Conservation (phyloP, 2,797 vertebrate species). For the Tolypeutes matacus region DNA sequence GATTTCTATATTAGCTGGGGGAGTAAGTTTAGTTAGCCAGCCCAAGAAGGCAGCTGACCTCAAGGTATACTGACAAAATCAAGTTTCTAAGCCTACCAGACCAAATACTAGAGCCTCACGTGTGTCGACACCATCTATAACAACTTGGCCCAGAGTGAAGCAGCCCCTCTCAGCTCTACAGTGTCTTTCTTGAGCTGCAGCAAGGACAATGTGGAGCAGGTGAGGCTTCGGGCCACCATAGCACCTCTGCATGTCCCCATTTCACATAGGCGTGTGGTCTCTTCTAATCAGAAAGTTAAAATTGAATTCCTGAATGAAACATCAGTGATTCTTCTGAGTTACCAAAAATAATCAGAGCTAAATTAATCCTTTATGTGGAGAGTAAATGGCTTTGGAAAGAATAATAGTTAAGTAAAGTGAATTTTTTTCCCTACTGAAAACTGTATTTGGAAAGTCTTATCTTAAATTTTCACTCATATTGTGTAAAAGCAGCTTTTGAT, state of each 20-base stretch:
- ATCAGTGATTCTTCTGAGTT: conserved; percentile 11
- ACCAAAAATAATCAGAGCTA: background rate
- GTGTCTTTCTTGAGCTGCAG: background rate
- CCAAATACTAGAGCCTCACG: background rate
- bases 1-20: background rate
- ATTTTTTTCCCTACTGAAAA: background rate
- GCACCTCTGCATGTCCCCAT: background rate
- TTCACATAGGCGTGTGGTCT: too few species aligned
- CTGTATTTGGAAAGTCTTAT: background rate
- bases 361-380: background rate
- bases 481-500: conserved; percentile 63
- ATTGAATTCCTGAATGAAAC: background rate
- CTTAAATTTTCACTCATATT: background rate
- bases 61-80: background rate
- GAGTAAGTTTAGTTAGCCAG: background rate
- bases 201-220: background rate
- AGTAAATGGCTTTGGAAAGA: background rate
- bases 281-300: background rate
- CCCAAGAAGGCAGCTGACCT: background rate
- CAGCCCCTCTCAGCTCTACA: rapidly evolving
- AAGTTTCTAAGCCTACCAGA: background rate
- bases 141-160: background rate
- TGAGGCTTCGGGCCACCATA: background rate
- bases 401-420: background rate
- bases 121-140: rapidly evolving